phyloP scores from a whole-genome alignment of 2,797 vertebrate genomes.

The Pseudomugil tenellus region DNA sequence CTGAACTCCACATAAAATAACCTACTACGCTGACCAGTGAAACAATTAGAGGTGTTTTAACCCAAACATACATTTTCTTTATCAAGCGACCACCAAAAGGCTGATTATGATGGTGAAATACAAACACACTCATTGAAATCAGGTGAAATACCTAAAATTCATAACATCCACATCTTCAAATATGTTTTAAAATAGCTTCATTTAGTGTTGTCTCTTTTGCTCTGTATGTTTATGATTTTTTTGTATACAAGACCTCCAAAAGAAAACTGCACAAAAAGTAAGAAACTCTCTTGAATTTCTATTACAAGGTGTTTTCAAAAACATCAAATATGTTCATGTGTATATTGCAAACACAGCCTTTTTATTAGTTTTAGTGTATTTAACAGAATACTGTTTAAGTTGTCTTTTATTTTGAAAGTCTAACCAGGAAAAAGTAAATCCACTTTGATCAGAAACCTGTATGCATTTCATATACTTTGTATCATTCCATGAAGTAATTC shows the following conservation, averaged over 20 bases:
- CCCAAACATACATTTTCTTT: constrained; percentile 8
- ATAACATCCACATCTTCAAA: too few species aligned
- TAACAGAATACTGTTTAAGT: too few species aligned
- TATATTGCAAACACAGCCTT: background rate
- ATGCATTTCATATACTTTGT: too few species aligned
- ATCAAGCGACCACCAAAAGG: constrained; percentile 12
- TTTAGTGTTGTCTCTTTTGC: background rate
- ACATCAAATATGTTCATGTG: background rate
- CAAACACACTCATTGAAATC: constrained; percentile 6
- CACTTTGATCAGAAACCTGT: too few species aligned
- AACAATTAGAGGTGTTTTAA: background rate
- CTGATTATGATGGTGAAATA: constrained; percentile 9
- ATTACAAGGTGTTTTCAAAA: background rate
- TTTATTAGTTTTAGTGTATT: too few species aligned
- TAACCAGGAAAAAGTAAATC: too few species aligned
- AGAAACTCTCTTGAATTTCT: constrained; percentile 3
- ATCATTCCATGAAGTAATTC: too few species aligned
- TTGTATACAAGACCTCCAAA: constrained; percentile 17
- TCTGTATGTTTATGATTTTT: background rate
- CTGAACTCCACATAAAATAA: background rate
- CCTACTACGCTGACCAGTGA: background rate
- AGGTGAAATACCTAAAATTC: constrained; percentile 36
- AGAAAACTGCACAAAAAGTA: constrained; percentile 41
- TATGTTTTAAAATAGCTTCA: background rate
- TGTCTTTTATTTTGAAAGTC: too few species aligned